Evolutionary conservation across 2,888 invertebrate genomes (phyloP).

Genomic region (Stictocephala bisonia): DNA sequence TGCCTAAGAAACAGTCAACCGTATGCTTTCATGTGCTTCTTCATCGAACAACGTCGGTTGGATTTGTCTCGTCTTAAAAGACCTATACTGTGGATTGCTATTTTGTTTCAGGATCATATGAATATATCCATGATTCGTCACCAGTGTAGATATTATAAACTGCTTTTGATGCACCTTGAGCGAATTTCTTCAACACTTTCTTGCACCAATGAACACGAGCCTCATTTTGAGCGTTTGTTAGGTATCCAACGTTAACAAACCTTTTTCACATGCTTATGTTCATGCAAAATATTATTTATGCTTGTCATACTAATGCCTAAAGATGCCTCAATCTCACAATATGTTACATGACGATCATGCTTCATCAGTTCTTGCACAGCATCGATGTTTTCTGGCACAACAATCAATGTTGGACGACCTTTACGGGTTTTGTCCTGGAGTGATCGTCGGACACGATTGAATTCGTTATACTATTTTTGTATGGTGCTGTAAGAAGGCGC

Average conservation of each 20-base stretch:
- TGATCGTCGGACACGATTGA: constrained; percentile 17
- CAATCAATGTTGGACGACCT: constrained; percentile 25
- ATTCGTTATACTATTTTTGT: constrained; percentile 8
- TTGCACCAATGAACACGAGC: constrained; percentile 35
- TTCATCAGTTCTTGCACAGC: constrained; percentile 12
- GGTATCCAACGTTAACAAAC: constrained; percentile 34
- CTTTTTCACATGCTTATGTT: constrained; percentile 30
- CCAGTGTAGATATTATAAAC: constrained; percentile 33
- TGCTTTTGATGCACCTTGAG: constrained; percentile 27
- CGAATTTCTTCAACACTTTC: constrained; percentile 23
- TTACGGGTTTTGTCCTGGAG: constrained; percentile 21
- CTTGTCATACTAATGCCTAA: constrained; percentile 25
- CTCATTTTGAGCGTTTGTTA: constrained; percentile 35
- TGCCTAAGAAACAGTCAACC: constrained; percentile 1
- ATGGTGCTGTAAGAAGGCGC: constrained; percentile 3
- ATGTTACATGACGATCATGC: constrained; percentile 37
- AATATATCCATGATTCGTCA: constrained; percentile 34
- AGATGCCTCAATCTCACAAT: constrained; percentile 29
- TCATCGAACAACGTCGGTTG: constrained; percentile 37
- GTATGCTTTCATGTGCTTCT: constrained; percentile 32
- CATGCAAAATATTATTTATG: constrained; percentile 34
- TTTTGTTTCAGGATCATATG: constrained; percentile 40
- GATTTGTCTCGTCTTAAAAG: constrained; percentile 39
- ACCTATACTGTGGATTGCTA: constrained; percentile 28
- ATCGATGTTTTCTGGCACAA: constrained; percentile 16